Evolutionary conservation across 2,888 invertebrate genomes (phyloP).

Genomic region (Gastrophysa polygoni): DNA sequence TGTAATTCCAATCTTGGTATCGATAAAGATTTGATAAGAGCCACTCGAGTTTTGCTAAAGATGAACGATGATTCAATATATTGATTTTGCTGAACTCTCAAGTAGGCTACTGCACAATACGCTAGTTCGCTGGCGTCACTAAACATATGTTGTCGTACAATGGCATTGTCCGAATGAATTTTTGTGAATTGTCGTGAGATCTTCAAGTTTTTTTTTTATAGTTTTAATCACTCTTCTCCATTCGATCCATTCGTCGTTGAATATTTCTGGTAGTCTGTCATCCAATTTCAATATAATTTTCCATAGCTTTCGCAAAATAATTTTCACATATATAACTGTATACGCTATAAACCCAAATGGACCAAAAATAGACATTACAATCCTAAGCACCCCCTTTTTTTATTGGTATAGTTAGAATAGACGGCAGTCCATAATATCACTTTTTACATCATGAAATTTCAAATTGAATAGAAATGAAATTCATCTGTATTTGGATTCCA

Average conservation of each 20-base stretch:
- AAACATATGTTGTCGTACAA: too few relatives aligned
- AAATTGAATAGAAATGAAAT: constrained; percentile 3
- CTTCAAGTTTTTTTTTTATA: too few relatives aligned
- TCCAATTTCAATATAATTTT: too few relatives aligned
- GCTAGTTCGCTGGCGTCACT: constrained; percentile 4
- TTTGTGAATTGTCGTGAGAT: too few relatives aligned
- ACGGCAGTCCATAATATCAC: background rate
- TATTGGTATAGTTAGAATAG: background rate
- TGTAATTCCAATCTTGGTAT: constrained; percentile 17
- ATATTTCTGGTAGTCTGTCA: too few relatives aligned
- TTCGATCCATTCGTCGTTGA: too few relatives aligned
- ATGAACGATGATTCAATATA: constrained; percentile 2
- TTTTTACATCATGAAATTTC: background rate
- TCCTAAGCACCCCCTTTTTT: background rate
- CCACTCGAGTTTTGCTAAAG: constrained; percentile 6
- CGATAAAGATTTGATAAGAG: constrained; percentile 12
- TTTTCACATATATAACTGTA: too few relatives aligned
- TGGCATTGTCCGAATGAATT: too few relatives aligned
- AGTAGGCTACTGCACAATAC: constrained; percentile 15
- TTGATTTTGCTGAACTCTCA: background rate
- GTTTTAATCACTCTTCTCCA: too few relatives aligned
- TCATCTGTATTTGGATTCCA: constrained; percentile 3
- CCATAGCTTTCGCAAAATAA: too few relatives aligned
- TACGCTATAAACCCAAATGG: too few relatives aligned
- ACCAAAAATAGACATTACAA: too few relatives aligned